Base-by-base conservation (phyloP, 2,113 vertebrate species). In the Patagioenas fasciata region DNA sequence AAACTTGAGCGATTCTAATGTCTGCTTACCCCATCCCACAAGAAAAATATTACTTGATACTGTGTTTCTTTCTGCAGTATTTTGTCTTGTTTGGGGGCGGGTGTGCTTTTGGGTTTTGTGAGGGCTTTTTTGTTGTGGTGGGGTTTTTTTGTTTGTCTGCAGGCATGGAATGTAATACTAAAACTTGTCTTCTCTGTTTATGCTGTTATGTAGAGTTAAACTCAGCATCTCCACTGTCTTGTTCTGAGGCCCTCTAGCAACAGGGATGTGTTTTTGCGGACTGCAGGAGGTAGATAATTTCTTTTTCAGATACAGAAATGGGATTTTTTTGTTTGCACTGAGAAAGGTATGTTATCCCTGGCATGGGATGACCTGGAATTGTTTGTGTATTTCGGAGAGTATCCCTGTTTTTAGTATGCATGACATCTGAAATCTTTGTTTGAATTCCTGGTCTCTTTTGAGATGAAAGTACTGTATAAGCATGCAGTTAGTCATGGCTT, bases 401-500 rank as follows among this genome's bases (percentile, higher is more conserved):
- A 23, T 71, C 15, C 31, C 42, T 83, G 28, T 77, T 72, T 7
- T 67, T 44, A 81, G 38, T 20, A 1, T 14, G 23, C 78, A 70
- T 57, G 29, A 50, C 24, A 13, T 16, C 10, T 11, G 34, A 82
- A 78, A 78, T 26, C 24, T 31, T 28, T 23, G 7, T 17, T 73
- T 88, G 74, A 79, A 70, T 92, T 81, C 25, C 32, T 2, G 2
- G 40, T 78, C 20, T 79, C 57, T 48, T 66, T 82, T 79, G n/a
- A 79, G 51, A 21, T 13, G 31, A 5, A 84, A 73, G 28, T 64
- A 16, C 40, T 70, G 32, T 42, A 7, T 29, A 58, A 77, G 24
- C 23, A 18, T 8, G 16, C 16, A 44, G 6, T 58, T 42, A 13
- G 0, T 47, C 1, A 0, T 11, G 38, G 44, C 7, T 17, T 29